Evolutionary conservation across 2,797 vertebrate species (phyloP).

Genomic region (Hypotaenidia philippensis): DNA sequence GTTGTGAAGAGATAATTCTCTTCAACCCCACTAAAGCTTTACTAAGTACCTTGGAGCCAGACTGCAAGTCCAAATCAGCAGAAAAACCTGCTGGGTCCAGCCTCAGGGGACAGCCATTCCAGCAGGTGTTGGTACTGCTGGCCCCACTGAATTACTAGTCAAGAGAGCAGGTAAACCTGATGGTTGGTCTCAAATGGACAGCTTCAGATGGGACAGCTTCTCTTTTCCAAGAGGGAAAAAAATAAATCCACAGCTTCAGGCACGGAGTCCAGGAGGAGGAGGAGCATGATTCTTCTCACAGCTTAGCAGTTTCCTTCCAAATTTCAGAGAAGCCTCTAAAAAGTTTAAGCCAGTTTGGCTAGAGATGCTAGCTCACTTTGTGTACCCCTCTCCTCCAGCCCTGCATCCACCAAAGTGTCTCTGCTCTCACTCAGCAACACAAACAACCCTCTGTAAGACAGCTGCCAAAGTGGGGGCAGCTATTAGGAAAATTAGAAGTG

Average conservation of each 20-base stretch:
- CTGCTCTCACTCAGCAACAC: constrained; percentile 48
- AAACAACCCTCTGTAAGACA: constrained; percentile 25
- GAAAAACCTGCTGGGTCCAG: background rate
- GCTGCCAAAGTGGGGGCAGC: constrained; percentile 60
- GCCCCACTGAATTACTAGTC: background rate
- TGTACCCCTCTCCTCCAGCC: constrained; percentile 14
- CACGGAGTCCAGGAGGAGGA: background rate
- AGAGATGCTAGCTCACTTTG: background rate
- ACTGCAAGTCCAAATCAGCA: background rate
- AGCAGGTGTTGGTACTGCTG: background rate
- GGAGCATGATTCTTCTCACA: background rate
- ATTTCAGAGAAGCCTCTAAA: background rate
- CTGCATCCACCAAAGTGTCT: background rate
- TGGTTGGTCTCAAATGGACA: background rate
- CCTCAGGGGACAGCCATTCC: background rate
- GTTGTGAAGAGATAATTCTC: background rate
- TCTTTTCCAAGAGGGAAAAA: background rate
- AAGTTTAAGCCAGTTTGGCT: constrained; percentile 7
- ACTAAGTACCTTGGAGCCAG: background rate
- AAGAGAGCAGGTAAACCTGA: background rate
- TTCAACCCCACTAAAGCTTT: background rate
- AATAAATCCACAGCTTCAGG: background rate
- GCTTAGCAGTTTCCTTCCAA: constrained; percentile 41
- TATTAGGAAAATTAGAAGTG: constrained; percentile 39
- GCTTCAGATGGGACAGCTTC: background rate